phyloP scores from a whole-genome alignment of 2,797 vertebrate genomes.

The Ctenopoma multispine region DNA sequence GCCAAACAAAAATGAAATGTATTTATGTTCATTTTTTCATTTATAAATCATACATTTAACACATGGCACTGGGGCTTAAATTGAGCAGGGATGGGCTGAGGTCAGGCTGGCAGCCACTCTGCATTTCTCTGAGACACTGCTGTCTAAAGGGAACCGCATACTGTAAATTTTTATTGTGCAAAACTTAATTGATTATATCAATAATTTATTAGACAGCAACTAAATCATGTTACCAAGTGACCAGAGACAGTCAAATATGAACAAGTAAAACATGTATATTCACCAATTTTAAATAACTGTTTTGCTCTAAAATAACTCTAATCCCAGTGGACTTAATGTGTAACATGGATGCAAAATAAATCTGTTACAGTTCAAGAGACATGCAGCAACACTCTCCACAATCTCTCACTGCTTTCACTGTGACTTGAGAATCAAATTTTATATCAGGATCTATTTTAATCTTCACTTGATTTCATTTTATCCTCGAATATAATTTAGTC shows the following conservation, averaged over 20 bases:
- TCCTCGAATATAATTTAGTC: conserved; percentile 39
- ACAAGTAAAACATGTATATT: not conserved
- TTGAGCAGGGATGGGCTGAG: conserved; percentile 37
- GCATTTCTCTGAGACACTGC: conserved; percentile 13
- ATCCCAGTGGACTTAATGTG: not conserved
- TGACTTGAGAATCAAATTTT: not conserved
- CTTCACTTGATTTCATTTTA: conserved; percentile 16
- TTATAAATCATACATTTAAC: conserved; percentile 46
- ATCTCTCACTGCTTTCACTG: not conserved
- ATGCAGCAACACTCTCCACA: not conserved
- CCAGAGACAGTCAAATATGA: not conserved
- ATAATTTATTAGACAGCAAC: not conserved
- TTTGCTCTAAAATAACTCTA: conserved; percentile 1
- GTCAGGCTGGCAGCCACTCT: conserved; percentile 13
- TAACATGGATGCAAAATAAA: conserved; percentile 1
- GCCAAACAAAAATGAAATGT: conserved; percentile 12
- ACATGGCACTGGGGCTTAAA: conserved; percentile 26
- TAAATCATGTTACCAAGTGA: not conserved
- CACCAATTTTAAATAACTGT: not conserved
- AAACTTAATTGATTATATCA: not conserved
- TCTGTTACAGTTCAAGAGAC: not conserved
- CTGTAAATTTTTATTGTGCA: not conserved
- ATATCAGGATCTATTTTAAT: not conserved
- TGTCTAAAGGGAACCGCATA: conserved; percentile 22
- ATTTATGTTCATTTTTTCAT: conserved; percentile 60